Evolutionary conservation across 92 coral and sea anemone genomes (phyloP), one percentile per base, ranked within the genome.

Genomic region (Epizoanthus ramosus): DNA sequence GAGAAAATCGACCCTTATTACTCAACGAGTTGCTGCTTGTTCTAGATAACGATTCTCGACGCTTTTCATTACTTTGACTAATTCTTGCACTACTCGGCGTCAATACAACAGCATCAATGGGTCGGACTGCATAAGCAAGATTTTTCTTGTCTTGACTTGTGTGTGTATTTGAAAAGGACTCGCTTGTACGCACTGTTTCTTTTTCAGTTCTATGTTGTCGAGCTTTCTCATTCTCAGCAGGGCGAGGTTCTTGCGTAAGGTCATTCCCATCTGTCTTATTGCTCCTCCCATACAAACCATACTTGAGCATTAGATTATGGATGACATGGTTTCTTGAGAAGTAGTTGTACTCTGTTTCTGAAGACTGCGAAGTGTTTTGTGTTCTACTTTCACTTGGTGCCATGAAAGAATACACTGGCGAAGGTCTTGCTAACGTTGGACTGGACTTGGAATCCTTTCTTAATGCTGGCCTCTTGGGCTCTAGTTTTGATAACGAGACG

Each of bases 291-390:
- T 97, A 90, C 81, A 97, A 80, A 19, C 99, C 99, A 64, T 97
- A 97, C 59, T 97, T 97, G 23, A 94, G 67, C 95, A 97, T 91
- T 25, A 97, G 87, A 54, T 92, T 92, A 61, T 94, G 99, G 65
- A 97, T 92, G 57, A 97, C 97, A 18, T 91, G 93, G 85, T 92
- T 97, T 63, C 85, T 89, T 0, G 97, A 87, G 56, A 87, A 86
- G 43, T 90, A 92, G 53, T 91, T 89, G 5, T 80, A 61, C 39
- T 23, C 82, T 33, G 43, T 59, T 13, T 77, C 70, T 17, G 69
- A 60, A 19, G 71, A 77, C 22, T 61, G 33, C 41, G 82, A 43
- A 77, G 47, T 15, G 17, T 63, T 77, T 39, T 24, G 5, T 45
- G 12, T 13, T 19, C 35, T 61, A 61, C 45, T 39, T 77, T 65